Conservation (phyloP, 1,140 invertebrate species). For the Cydia fagiglandana region DNA sequence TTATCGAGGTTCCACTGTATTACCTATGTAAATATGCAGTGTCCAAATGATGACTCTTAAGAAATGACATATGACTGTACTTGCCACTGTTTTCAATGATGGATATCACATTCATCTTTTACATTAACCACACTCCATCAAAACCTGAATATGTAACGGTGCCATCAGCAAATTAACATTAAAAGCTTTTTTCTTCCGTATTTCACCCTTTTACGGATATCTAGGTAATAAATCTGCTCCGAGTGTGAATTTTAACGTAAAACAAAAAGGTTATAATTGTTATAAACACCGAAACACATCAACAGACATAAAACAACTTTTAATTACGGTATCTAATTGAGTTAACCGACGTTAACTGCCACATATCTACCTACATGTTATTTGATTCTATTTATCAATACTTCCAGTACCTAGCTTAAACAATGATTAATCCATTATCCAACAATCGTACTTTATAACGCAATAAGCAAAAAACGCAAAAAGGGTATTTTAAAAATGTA, state of each 20-base stretch:
- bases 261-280: neutral
- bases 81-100: neutral
- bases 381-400: too few species aligned
- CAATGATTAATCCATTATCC: too few species aligned
- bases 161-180: neutral
- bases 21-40: too few species aligned
- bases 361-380: too few species aligned
- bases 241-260: neutral
- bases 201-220: neutral
- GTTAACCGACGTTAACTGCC: too few species aligned
- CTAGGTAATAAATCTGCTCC: conserved; percentile 11
- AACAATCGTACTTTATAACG: too few species aligned
- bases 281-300: neutral
- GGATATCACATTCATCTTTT: neutral
- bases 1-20: too few species aligned
- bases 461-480: too few species aligned
- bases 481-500: too few species aligned
- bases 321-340: too few species aligned
- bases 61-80: neutral
- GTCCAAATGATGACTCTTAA: neutral
- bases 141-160: conserved; percentile 12
- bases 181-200: conserved; percentile 23
- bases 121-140: neutral
- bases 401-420: too few species aligned
- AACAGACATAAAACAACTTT: neutral